Percentiles rank a stretch among this genome's conserved stretches.
Evolutionary conservation across 30 jellyfish, hydroid and myxozoan species (phyloP).

Genomic region (Chironex yamaguchii): DNA sequence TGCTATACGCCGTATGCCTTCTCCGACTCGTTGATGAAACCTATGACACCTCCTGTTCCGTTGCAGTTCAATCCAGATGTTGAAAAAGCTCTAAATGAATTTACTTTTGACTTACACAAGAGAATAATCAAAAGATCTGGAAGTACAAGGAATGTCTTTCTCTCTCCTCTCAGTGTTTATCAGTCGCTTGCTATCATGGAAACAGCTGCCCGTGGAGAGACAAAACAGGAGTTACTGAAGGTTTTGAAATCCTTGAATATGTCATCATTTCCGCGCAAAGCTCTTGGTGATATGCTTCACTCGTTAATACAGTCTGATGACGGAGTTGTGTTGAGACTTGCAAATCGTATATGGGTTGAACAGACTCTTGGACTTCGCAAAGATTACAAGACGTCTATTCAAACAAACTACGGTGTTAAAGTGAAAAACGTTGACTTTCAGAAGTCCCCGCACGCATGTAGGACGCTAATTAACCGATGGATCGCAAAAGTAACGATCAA

Average conservation of each 20-base stretch:
- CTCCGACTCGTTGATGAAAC: too few relatives aligned
- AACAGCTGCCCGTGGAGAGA: background rate
- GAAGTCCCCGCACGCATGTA: constrained; percentile 30
- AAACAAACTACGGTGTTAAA: constrained; percentile 47
- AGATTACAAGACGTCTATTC: constrained; percentile 1
- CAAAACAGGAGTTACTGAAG: background rate
- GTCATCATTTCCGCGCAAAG: background rate
- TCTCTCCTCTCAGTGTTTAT: background rate
- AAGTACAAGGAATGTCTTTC: background rate
- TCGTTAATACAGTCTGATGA: background rate
- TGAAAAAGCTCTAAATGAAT: too few relatives aligned
- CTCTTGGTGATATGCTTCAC: background rate
- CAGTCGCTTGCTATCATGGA: background rate
- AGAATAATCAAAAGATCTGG: too few relatives aligned
- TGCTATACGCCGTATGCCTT: too few relatives aligned
- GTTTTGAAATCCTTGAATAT: background rate
- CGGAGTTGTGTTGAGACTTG: background rate
- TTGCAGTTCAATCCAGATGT: too few relatives aligned
- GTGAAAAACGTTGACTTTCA: constrained; percentile 40
- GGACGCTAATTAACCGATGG: constrained; percentile 71
- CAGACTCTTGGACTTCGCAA: background rate
- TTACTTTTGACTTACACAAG: too few relatives aligned
- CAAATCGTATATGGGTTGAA: background rate
- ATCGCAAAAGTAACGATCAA: constrained; percentile 55
- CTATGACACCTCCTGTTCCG: too few relatives aligned